Percentiles rank a stretch among this genome's conserved stretches.
Evolutionary conservation across 1,140 invertebrate species (phyloP).

Genomic region (Zaprionus nigranus): DNA sequence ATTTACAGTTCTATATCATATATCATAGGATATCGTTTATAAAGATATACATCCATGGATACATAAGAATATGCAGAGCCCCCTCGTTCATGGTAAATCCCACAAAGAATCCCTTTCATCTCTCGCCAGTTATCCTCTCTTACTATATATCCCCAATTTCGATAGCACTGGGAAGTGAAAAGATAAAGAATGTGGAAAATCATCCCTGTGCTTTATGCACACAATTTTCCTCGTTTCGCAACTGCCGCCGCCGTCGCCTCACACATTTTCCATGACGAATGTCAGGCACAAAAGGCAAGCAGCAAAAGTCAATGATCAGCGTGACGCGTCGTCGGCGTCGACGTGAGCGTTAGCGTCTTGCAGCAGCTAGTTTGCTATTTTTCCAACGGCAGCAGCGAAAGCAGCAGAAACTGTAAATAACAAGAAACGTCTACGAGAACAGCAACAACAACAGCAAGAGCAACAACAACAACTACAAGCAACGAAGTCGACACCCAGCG

Average conservation of each 20-base stretch:
- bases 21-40: too few relatives aligned
- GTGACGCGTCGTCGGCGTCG: constrained; percentile 18
- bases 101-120: not conserved
- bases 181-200: constrained; percentile 20
- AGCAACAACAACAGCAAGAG: constrained; percentile 20
- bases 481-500: constrained; percentile 18
- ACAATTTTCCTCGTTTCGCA: constrained; percentile 56
- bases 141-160: not conserved
- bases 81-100: too few relatives aligned
- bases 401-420: constrained; percentile 81
- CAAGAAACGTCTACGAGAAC: constrained; percentile 70
- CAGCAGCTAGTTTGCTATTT: constrained; percentile 70
- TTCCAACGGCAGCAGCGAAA: constrained; percentile 80
- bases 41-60: too few relatives aligned
- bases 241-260: too few relatives aligned
- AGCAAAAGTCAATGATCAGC: constrained; percentile 81
- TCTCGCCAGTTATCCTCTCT: not conserved
- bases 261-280: constrained; percentile 76
- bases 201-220: constrained; percentile 25
- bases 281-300: constrained; percentile 70
- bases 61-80: too few relatives aligned
- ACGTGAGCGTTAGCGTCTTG: constrained; percentile 26
- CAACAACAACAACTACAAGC: constrained; percentile 16
- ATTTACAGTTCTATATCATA: too few relatives aligned
- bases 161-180: not conserved